These are phyloP conservation scores for Aphodius sticticus DNA, from an alignment of 2,888 invertebrate genomes.

Conservation along the genomic window DNA sequence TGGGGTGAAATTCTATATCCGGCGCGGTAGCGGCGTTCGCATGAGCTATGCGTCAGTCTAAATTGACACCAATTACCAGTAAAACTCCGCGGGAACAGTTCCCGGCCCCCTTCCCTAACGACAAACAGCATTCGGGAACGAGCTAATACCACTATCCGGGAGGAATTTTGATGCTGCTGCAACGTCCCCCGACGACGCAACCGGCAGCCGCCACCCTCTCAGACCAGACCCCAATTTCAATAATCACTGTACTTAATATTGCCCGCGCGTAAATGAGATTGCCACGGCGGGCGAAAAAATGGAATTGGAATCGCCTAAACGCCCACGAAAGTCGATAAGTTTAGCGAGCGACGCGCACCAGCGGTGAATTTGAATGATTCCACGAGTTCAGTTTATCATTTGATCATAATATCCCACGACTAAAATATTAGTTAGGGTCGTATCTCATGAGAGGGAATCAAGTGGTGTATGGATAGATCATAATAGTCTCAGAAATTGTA, in stretches of 20 bases:
- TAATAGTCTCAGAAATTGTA: neutral
- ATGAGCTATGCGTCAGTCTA: slow-evolving; percentile 68
- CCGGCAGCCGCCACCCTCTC: slow-evolving; percentile 33
- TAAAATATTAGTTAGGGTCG: neutral
- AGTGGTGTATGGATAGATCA: neutral
- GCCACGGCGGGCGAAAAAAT: neutral
- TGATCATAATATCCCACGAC: neutral
- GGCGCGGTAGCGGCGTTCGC: slow-evolving; percentile 52
- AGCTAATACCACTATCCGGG: slow-evolving; percentile 53
- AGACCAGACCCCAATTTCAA: slow-evolving; percentile 35
- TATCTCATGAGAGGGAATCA: too few relatives aligned
- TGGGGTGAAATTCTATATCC: slow-evolving; percentile 60
- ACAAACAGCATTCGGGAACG: slow-evolving; percentile 61
- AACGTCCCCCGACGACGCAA: slow-evolving; percentile 35
- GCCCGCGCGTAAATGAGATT: neutral
- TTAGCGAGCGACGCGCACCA: neutral
- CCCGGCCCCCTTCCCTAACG: slow-evolving; percentile 47
- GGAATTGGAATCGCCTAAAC: slow-evolving; percentile 4
- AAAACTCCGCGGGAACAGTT: slow-evolving; percentile 59
- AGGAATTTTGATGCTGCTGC: slow-evolving; percentile 31
- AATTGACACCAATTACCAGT: slow-evolving; percentile 73
- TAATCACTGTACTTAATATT: slow-evolving; percentile 28
- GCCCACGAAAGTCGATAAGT: neutral
- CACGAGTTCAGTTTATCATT: neutral
- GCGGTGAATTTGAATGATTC: neutral